phyloP scores from a whole-genome alignment of 2,113 vertebrate genomes.

The Anthoscopus minutus region DNA sequence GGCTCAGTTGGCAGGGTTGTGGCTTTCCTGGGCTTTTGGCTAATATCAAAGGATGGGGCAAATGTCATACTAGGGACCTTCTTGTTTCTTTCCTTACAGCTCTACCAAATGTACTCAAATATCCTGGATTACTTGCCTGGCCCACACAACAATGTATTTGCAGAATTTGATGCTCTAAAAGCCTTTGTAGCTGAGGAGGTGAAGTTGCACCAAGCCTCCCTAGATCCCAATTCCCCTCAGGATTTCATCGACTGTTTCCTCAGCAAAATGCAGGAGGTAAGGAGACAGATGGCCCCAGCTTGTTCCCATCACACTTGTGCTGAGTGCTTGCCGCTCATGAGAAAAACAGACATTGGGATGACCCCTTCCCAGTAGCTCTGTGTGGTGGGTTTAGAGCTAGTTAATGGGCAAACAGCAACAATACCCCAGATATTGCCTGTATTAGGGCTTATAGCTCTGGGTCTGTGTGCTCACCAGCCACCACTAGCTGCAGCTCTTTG shows the following conservation, averaged over 20 bases:
- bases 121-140: conserved; percentile 70
- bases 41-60: neutral
- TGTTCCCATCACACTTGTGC: neutral
- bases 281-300: neutral
- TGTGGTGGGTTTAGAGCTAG: too few species aligned
- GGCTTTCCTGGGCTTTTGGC: neutral
- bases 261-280: conserved; percentile 72
- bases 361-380: neutral
- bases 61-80: neutral
- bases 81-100: conserved; percentile 48
- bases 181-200: conserved; percentile 65
- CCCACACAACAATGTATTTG: conserved; percentile 57
- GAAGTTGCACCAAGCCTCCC: conserved; percentile 66
- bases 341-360: neutral
- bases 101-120: conserved; percentile 75
- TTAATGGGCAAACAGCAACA: neutral
- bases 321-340: neutral
- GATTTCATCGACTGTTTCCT: conserved; percentile 84
- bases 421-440: neutral
- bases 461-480: neutral
- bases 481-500: neutral
- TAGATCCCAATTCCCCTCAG: conserved; percentile 67
- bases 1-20: neutral
- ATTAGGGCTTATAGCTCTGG: neutral
- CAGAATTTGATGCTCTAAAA: conserved; percentile 43